Percentiles rank a stretch among this genome's conserved stretches.
Evolutionary conservation across 2,797 vertebrate genomes (phyloP).

Genomic region (Spinus olivaceus): DNA sequence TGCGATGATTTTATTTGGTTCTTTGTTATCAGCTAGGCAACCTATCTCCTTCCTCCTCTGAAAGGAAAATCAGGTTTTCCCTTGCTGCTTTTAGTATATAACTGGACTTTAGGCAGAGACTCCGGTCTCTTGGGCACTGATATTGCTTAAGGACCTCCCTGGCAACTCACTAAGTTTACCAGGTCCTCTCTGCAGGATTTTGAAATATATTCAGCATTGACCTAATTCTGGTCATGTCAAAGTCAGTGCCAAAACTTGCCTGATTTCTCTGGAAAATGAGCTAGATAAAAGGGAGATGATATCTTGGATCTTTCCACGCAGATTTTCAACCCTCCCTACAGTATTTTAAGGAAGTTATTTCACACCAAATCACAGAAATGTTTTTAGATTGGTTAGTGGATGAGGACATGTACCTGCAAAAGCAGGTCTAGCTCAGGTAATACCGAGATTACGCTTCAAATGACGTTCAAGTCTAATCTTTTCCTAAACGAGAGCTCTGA

Average conservation of each 20-base stretch:
- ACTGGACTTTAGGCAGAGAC: neutral
- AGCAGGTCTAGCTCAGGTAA: neutral
- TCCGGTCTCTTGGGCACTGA: neutral
- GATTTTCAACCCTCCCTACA: neutral
- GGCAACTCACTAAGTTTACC: neutral
- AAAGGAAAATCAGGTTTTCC: neutral
- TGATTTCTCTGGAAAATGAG: neutral
- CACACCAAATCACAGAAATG: neutral
- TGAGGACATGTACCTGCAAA: neutral
- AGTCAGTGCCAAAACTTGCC: neutral
- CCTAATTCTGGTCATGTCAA: neutral
- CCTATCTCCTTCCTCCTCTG: neutral
- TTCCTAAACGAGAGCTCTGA: neutral
- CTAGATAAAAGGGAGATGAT: neutral
- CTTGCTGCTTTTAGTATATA: neutral
- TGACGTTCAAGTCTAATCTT: neutral
- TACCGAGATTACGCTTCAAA: neutral
- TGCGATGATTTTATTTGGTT: neutral
- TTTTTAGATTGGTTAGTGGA: neutral
- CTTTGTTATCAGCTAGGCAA: neutral
- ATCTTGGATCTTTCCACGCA: neutral
- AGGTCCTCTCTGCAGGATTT: neutral
- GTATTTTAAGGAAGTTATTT: neutral
- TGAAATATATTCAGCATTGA: neutral
- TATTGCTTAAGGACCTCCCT: neutral